These are phyloP conservation scores for Stichodactyla helianthus DNA, from an alignment of 64 coral and sea anemone species.

Conservation along the genomic window DNA sequence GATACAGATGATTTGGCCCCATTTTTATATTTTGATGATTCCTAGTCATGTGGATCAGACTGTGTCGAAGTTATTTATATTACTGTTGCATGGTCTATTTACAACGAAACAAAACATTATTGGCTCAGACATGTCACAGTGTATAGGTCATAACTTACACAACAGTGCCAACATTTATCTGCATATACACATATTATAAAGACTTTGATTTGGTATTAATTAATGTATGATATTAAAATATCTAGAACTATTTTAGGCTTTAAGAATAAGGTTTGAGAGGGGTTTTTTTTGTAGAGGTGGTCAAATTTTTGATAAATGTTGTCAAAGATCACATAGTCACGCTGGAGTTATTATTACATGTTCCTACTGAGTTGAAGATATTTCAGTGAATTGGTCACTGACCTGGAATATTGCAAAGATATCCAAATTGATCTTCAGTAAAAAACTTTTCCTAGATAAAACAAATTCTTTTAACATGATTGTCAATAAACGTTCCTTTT, in stretches of 20 bases:
- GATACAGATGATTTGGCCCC: background rate
- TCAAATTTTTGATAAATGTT: background rate
- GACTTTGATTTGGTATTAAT: background rate
- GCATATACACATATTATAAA: background rate
- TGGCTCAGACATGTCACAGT: background rate
- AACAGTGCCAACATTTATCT: background rate
- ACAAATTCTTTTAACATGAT: no score
- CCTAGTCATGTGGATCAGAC: background rate
- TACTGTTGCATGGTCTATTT: background rate
- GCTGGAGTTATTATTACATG: no score
- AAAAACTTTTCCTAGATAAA: no score
- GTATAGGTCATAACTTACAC: background rate
- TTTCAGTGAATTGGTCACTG: no score
- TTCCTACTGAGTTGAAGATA: no score
- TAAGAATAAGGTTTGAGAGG: no score
- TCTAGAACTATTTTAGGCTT: background rate
- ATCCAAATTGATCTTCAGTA: no score
- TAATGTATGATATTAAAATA: background rate
- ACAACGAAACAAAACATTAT: background rate
- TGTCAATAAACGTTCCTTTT: no score
- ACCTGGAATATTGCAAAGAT: no score
- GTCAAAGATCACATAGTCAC: background rate
- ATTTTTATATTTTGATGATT: background rate
- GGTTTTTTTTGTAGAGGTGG: background rate
- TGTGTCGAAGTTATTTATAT: background rate